phyloP scores from a whole-genome alignment of 1,140 invertebrate genomes.

The Lanistes nyassanus region DNA sequence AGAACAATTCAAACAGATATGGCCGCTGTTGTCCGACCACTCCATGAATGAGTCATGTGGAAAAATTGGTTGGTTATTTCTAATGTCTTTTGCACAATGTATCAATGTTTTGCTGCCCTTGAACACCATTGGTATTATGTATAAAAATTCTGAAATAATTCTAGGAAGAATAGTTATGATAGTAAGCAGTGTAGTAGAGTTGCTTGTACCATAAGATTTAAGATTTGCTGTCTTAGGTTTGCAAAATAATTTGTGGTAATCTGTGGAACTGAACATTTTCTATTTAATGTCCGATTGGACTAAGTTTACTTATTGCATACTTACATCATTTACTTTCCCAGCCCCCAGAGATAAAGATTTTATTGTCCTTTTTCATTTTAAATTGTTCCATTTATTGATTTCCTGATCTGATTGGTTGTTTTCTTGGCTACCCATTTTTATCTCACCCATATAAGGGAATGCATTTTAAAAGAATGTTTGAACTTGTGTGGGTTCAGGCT shows the following conservation, averaged over 20 bases:
- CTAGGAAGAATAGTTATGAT: not conserved
- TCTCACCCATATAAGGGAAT: not conserved
- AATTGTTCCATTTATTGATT: not conserved
- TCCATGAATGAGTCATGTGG: conserved; percentile 20
- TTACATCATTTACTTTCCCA: too few species aligned
- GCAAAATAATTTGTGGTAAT: not conserved
- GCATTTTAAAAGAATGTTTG: not conserved
- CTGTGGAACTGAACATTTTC: too few species aligned
- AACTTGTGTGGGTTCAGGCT: conserved; percentile 26
- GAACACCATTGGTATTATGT: not conserved
- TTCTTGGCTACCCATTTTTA: not conserved
- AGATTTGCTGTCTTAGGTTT: too few species aligned
- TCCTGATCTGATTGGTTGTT: not conserved
- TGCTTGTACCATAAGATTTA: too few species aligned
- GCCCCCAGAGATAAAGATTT: too few species aligned
- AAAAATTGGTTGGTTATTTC: conserved; percentile 24
- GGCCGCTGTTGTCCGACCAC: not conserved
- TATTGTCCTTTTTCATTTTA: not conserved
- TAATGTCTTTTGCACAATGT: not conserved
- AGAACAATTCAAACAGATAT: not conserved
- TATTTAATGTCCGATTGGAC: too few species aligned
- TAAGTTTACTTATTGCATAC: too few species aligned
- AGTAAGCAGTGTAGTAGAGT: too few species aligned
- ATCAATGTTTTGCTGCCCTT: not conserved
- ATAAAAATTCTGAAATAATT: not conserved